Base-by-base conservation (phyloP, 2,888 invertebrate species). In the Ptychoptera albimana region DNA sequence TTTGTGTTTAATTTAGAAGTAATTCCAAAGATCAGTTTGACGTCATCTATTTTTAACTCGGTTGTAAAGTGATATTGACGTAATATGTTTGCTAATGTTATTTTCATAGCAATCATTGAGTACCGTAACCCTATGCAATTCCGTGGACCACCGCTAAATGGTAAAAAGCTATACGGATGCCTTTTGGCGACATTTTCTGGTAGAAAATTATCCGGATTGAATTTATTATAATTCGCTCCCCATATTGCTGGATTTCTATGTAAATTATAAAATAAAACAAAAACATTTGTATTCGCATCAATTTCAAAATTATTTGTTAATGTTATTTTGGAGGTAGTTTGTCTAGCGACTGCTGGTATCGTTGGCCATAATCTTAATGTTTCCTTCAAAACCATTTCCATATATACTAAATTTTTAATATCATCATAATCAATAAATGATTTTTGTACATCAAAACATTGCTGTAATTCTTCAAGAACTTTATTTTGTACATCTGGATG, bases 191-290 rank as follows among this genome's bases (percentile, higher is more conserved):
- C 32, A 7, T 45, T 43, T 41, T 49, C 47, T 1, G 46, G 46
- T 3, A 46, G 32, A 38, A 46, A 49, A 36, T 49, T 38, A 10
- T 49, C 49, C 2, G 49, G 49, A 44, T 49, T 39, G 35, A 47
- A 49, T 15, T 37, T 10, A n/a, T 48, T 39, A 10, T 46, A 44
- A 14, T 47, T 43, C 12, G 39, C 36, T 8, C 49, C 47, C 49
- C 49, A 49, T 30, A 46, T 38, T 8, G 46, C 39, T 34, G 12
- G 16, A 6, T 9, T 12, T 11, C 46, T 43, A 43, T 49, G 49
- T 13, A 49, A 31, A 12, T 42, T 43, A 34, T 38, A 47, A 39
- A 49, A 43, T 8, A 45, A 43, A 10, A 49, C 32, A 9, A 46
- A 29, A 12, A 49, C 32, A 2, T 45, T 36, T 13, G 46, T 32